Evolutionary conservation across 2,888 invertebrate genomes (phyloP), one percentile per base, ranked within the genome.

Genomic region (Heliconius hortense): DNA sequence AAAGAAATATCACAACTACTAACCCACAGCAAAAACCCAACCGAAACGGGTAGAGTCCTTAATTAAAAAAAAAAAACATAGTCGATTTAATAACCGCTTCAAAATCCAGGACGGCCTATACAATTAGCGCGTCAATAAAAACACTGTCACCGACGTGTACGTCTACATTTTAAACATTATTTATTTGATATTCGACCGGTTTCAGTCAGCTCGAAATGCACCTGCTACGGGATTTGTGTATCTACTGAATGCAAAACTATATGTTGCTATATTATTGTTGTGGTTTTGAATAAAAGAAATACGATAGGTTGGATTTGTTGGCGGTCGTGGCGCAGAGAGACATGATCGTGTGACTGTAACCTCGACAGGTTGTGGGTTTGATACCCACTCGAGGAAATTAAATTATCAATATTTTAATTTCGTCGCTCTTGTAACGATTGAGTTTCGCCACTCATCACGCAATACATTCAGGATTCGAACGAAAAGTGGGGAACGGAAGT

Each of bases 181-280:
- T 80, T 78, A 80, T 78, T 80, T 79, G 76, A 80, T 72, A 74
- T 76, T 64, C 74, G 73, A 80, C 79, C 79, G 80, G 80, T 80
- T 78, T 56, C 56, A 48, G 35, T 48, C 71, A n/a, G 24, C 53
- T 64, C 48, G 28, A 31, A 72, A 59, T 72, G 76, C 74, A 76
- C 72, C 78, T 76, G 74, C 74, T 74, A 11, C 69, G 35, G 31
- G 21, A 69, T 28, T 15, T 21, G 1, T 28, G n/a, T 69, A 10
- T 69, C 69, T 28, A 69, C 31, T 15, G 69, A 31, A 69, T 35
- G 31, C 56, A 1, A n/a, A 56, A 35, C 69, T 69, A 56, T 69
- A 56, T 1, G 7, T 7, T 56, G 69, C 69, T 69, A 56, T 69
- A 35, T n/a, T 31, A 68, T 53, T 53, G 35, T 13, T 26, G 26